A percentile compares a stretch with the other conserved stretches of the same genome.
phyloP scores from a whole-genome alignment of 2,113 vertebrate genomes.

The Chionis minor region DNA sequence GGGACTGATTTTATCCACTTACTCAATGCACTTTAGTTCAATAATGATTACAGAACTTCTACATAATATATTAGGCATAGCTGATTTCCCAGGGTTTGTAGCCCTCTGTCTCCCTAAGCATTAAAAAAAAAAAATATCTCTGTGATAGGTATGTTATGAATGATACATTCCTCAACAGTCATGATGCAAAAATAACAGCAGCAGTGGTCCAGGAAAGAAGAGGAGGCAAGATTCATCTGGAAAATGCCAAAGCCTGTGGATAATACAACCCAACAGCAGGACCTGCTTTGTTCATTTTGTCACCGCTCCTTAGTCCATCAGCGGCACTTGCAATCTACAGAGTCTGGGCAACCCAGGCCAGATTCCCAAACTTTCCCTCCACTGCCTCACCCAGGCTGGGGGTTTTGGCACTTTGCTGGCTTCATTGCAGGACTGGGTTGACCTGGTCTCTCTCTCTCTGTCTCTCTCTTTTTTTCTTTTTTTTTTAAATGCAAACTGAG shows the following conservation, averaged over 20 bases:
- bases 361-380: background rate
- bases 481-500: background rate
- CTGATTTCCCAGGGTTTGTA: conserved; percentile 66
- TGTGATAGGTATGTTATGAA: conserved; percentile 47
- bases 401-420: background rate
- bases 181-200: conserved; percentile 34
- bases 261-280: background rate
- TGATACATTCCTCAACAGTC: conserved; percentile 20
- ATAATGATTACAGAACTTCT: conserved; percentile 74
- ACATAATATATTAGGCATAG: conserved; percentile 74
- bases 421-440: background rate
- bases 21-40: conserved; percentile 71
- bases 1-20: conserved; percentile 77
- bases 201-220: background rate
- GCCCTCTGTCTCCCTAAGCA: conserved; percentile 45
- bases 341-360: background rate
- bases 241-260: conserved; percentile 10
- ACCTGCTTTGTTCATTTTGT: background rate
- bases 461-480: no score
- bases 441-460: background rate
- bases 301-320: background rate
- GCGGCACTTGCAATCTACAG: accelerated
- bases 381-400: background rate
- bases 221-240: background rate
- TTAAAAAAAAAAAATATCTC: conserved; percentile 16